A percentile compares a stretch with the other conserved stretches of the same genome.
These are phyloP conservation scores for Ephydatia muelleri DNA, from an alignment of 37 sponge, comb jelly and placozoan genomes.

Conservation along the genomic window DNA sequence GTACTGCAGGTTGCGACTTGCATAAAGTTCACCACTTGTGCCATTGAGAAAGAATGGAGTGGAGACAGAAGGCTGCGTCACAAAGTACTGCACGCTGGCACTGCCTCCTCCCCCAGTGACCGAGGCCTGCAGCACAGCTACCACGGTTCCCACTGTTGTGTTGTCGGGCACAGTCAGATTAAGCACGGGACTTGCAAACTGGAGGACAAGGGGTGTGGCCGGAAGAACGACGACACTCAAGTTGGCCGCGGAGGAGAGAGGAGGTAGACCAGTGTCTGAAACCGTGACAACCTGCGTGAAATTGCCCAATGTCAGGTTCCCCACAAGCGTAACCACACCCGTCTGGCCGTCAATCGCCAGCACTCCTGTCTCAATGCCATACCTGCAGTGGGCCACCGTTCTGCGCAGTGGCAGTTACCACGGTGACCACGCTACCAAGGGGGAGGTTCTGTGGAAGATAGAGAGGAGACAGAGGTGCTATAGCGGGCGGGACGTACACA, in stretches of 20 bases:
- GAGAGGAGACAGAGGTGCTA: not conserved
- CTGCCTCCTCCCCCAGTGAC: not conserved
- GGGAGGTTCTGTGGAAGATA: slow-evolving; percentile 33
- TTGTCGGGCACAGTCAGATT: slow-evolving; percentile 26
- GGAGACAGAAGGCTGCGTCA: not conserved
- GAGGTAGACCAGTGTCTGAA: slow-evolving; percentile 29
- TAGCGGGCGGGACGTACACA: slow-evolving; percentile 60
- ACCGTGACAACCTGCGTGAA: slow-evolving; percentile 20
- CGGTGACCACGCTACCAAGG: slow-evolving; percentile 14
- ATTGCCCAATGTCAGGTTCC: not conserved
- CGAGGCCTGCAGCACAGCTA: slow-evolving; percentile 10
- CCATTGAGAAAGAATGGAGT: slow-evolving; percentile 18
- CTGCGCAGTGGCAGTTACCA: slow-evolving; percentile 31
- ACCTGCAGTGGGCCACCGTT: slow-evolving; percentile 35
- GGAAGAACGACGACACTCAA: slow-evolving; percentile 32
- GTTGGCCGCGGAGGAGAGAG: slow-evolving; percentile 4
- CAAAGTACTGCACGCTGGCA: not conserved
- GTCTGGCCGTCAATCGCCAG: slow-evolving; percentile 11
- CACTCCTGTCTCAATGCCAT: slow-evolving; percentile 14
- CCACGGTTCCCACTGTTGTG: not conserved
- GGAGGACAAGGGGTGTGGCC: slow-evolving; percentile 32
- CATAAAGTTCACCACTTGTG: slow-evolving; percentile 30
- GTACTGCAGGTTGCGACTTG: slow-evolving; percentile 35
- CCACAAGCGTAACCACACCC: slow-evolving; percentile 30
- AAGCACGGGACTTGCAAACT: slow-evolving; percentile 6